Conservation (phyloP, 2,888 invertebrate genomes). For the Sycophila texana region DNA sequence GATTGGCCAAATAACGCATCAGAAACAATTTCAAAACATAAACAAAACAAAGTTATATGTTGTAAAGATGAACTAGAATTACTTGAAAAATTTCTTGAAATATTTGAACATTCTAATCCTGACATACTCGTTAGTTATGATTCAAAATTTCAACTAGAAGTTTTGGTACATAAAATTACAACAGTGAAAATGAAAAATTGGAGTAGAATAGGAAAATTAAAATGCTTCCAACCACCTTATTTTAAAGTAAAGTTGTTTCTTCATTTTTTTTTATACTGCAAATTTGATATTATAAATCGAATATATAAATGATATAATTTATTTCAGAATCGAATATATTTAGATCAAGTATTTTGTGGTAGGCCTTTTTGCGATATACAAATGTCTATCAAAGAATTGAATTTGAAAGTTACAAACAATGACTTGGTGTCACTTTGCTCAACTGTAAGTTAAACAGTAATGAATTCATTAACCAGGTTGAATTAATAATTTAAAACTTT, state of each 20-base stretch:
- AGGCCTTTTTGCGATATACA: conserved; percentile 79
- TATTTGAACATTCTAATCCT: conserved; percentile 91
- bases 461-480: background rate
- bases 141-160: conserved; percentile 80
- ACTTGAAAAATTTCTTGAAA: conserved; percentile 89
- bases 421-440: background rate
- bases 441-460: background rate
- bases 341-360: conserved; percentile 78
- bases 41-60: conserved; percentile 57
- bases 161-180: background rate
- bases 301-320: background rate
- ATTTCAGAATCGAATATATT: conserved; percentile 9
- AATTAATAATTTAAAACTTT: conserved; percentile 60
- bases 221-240: background rate
- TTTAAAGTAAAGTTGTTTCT: background rate
- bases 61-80: conserved; percentile 91
- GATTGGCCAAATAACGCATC: background rate
- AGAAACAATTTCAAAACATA: background rate
- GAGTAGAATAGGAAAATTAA: conserved; percentile 10
- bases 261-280: background rate
- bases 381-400: background rate
- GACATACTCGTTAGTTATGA: conserved; percentile 97
- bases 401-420: background rate
- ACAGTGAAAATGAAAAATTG: background rate
- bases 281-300: background rate